Base-by-base conservation (phyloP, 2,888 invertebrate species). In the Torymus tubicola region DNA sequence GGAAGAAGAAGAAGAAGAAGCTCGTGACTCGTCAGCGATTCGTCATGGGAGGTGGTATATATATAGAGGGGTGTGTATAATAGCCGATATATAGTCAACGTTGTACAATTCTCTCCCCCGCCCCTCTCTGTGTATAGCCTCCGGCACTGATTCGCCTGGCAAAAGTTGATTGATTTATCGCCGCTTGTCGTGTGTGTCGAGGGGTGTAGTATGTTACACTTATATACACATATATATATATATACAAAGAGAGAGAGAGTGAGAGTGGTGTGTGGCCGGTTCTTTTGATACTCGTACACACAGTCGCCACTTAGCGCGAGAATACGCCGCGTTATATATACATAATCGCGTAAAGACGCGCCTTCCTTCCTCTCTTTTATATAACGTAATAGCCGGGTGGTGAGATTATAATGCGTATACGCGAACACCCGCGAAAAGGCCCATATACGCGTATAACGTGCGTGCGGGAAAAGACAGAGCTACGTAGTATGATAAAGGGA, bases 131-230 rank as follows among this genome's bases (percentile, higher is more conserved):
- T 8, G 31, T 31, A n/a, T n/a, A n/a, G 31, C 31, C 31, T 31
- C 31, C 31, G 5, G 42, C 52, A 61, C 63, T 50, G 65, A 55
- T 64, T 73, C 42, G 57, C 42, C 57, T 18, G 42, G 57, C 57
- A 13, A 57, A 65, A 63, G 58, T 53, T 70, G 77, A 77, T 77
- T 77, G 77, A 77, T 77, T 70, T 70, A 77, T 77, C 53, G 63
- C 31, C 12, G 4, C 21, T 11, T 14, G 68, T 21, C 11, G 12
- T 8, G 31, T 42, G n/a, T 5, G 52, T 21, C 14, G 16, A 12
- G 61, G 72, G 53, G 63, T 2, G n/a, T 53, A 18, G 14, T 10
- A 21, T 21, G 68, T 14, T 12, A 21, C 8, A 24, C 21, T 2
- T 21, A 24, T 68, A 0, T 55, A 24, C 2, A 55, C 55, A 55